phyloP scores from a whole-genome alignment of 2,888 invertebrate genomes.

The Oscheius sp. region DNA sequence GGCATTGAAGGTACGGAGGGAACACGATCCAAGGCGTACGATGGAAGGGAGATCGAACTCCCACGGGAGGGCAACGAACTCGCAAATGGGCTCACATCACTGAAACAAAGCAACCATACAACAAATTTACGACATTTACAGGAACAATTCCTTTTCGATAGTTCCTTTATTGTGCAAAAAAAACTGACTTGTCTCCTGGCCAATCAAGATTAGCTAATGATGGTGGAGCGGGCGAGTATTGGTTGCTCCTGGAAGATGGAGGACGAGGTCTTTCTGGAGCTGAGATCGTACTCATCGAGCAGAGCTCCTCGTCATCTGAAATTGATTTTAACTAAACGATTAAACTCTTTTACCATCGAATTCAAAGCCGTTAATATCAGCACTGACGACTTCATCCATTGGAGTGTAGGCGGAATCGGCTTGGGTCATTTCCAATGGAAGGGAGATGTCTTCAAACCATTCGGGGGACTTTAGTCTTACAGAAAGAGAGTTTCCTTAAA shows the following conservation, averaged over 20 bases:
- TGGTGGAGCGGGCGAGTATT: slow-evolving; percentile 25
- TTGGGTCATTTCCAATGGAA: slow-evolving; percentile 23
- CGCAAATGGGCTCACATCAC: slow-evolving; percentile 30
- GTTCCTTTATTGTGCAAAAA: neutral
- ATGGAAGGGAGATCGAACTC: slow-evolving; percentile 2
- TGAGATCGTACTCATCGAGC: slow-evolving; percentile 2
- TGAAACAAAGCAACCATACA: slow-evolving; percentile 21
- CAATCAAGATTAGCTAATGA: slow-evolving; percentile 46
- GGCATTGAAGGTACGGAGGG: slow-evolving; percentile 4
- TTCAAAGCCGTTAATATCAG: slow-evolving; percentile 34
- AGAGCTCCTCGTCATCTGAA: slow-evolving; percentile 40
- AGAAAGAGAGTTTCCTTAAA: slow-evolving; percentile 37
- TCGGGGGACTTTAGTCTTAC: slow-evolving; percentile 52
- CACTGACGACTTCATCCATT: slow-evolving; percentile 32
- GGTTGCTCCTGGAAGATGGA: slow-evolving; percentile 47
- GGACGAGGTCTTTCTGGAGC: slow-evolving; percentile 48
- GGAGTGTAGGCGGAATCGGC: slow-evolving; percentile 31
- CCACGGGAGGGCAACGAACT: slow-evolving; percentile 42
- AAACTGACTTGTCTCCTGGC: slow-evolving; percentile 34
- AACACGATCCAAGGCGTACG: slow-evolving; percentile 2
- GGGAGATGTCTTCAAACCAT: slow-evolving; percentile 49
- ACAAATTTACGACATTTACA: neutral
- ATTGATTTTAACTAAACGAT: neutral
- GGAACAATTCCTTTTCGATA: too few species aligned
- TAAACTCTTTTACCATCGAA: slow-evolving; percentile 51